A percentile compares a stretch with the other conserved stretches of the same genome.
Evolutionary conservation across 2,888 invertebrate species (phyloP).

Genomic region (Apantesis nais): DNA sequence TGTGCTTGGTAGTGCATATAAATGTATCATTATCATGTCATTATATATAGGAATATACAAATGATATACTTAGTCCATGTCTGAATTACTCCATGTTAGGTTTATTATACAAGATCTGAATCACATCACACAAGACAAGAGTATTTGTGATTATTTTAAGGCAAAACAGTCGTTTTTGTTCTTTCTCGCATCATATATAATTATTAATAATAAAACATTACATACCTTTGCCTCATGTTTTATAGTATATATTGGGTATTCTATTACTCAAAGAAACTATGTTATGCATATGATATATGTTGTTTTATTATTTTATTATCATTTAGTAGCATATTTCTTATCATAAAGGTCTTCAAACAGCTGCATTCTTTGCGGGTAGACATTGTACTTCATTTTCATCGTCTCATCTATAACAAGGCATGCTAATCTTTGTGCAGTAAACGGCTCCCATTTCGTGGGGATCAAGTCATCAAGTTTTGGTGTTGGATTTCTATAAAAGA

Average conservation of each 20-base stretch:
- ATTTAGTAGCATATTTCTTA: constrained; percentile 34
- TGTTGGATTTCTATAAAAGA: constrained; percentile 72
- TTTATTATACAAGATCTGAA: too few relatives aligned
- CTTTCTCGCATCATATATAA: background rate
- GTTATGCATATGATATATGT: background rate
- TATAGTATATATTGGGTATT: background rate
- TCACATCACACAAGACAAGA: too few relatives aligned
- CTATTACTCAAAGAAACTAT: background rate
- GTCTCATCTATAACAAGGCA: constrained; percentile 69
- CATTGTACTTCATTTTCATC: constrained; percentile 63
- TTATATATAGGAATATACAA: too few relatives aligned
- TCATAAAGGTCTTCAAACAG: constrained; percentile 67
- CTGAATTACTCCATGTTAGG: too few relatives aligned
- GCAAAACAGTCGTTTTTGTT: background rate
- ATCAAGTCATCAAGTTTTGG: constrained; percentile 59
- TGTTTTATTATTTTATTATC: background rate
- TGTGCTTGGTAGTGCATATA: too few relatives aligned
- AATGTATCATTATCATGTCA: too few relatives aligned
- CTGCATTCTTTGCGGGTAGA: constrained; percentile 65
- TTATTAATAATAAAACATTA: background rate
- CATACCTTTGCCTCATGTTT: background rate
- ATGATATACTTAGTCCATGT: too few relatives aligned
- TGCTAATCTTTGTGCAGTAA: constrained; percentile 51
- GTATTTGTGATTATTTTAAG: too few relatives aligned
- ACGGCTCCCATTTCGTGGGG: constrained; percentile 69